Base-by-base conservation (phyloP, 2,113 vertebrate genomes). In the Pelobates fuscus region DNA sequence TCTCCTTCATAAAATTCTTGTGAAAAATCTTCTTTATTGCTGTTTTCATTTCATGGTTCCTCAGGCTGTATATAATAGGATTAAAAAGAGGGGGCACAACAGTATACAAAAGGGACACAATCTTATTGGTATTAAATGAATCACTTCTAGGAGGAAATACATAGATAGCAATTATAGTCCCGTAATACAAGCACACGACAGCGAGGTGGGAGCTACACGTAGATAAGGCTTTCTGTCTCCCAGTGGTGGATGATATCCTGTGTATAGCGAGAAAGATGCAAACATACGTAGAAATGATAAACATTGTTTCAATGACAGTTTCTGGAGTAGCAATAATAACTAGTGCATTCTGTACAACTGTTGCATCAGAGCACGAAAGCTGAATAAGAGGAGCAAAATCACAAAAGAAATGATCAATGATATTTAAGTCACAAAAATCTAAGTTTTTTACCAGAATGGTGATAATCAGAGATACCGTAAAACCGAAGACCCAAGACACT, bases 11-110 rank as follows among this genome's bases (percentile, higher is more conserved):
- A n/a, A n/a, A n/a, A n/a, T 37, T 37, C 5, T 37, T 10, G 5
- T 37, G 10, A 37, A 37, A 10, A 6, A 37, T 37, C 32, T 37
- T n/a, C 32, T 25, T 49, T 20, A 63, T 10, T 2, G 29, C 18
- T 15, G 2, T 3, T 21, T 17, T 37, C 7, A 65, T 43, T 18
- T 65, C 62, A 20, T 44, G n/a, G 14, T 65, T 65, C 62, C 21
- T 65, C 21, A 65, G n/a, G 32, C 62, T 65, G 37, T 65, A 65
- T 43, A 65, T 23, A 15, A 65, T 65, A 10, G 62, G 62, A n/a
- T 65, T 65, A 2, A 65, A 23, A 5, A 65, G 8, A 5, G 62
- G 62, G 5, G 62, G 41, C n/a, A 43, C 62, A 29, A 65, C 12
- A 1, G 62, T 65, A 11, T 65, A 65, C 1, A 65, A 11, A 23